Percentiles rank a stretch among this genome's conserved stretches.
These are phyloP conservation scores for Phainopepla nitens DNA, from an alignment of 2,113 vertebrate genomes.

Conservation along the genomic window DNA sequence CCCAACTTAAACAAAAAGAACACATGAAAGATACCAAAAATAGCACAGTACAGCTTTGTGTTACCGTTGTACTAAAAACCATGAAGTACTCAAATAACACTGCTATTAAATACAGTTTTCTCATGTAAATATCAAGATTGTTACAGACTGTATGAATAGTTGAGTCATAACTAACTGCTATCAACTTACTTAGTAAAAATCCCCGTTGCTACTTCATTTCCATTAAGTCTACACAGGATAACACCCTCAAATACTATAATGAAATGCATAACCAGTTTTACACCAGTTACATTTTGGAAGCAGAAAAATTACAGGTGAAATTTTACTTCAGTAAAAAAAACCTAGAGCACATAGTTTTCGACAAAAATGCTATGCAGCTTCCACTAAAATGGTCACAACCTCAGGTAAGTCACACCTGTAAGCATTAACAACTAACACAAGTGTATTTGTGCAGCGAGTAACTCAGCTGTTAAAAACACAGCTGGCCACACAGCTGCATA, in stretches of 20 bases:
- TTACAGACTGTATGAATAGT: background rate
- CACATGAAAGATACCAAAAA: background rate
- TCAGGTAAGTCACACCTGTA: background rate
- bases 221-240: background rate
- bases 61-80: background rate
- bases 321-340: background rate
- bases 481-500: background rate
- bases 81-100: background rate
- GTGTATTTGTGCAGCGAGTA: background rate
- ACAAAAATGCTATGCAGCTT: background rate
- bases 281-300: background rate
- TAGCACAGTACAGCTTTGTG: background rate
- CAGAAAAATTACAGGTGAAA: background rate
- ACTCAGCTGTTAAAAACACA: background rate
- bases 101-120: background rate
- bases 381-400: background rate
- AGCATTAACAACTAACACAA: background rate
- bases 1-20: background rate
- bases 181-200: background rate
- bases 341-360: background rate
- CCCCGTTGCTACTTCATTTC: background rate
- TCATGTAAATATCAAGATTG: background rate
- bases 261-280: background rate
- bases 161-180: background rate
- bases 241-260: accelerated